These are phyloP conservation scores for Archips crataeganus DNA, from an alignment of 2,888 invertebrate genomes.

Conservation along the genomic window DNA sequence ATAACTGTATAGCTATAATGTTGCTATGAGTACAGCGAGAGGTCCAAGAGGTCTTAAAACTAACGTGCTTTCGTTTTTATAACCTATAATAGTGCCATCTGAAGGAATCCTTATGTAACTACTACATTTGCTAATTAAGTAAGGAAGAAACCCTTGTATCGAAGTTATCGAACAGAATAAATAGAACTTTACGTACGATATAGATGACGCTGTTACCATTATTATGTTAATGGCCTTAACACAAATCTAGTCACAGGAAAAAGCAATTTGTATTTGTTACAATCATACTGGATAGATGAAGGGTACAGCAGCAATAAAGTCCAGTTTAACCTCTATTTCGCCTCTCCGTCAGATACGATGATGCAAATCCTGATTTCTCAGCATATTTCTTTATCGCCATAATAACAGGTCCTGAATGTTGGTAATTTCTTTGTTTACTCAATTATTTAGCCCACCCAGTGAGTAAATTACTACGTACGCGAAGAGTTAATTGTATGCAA, in stretches of 20 bases:
- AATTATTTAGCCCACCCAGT: conserved; percentile 32
- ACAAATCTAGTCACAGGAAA: neutral
- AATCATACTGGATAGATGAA: neutral
- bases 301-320: neutral
- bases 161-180: too few species aligned
- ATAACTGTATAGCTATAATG: too few species aligned
- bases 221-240: too few species aligned
- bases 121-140: too few species aligned
- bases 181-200: too few species aligned
- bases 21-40: too few species aligned
- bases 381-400: conserved; percentile 2
- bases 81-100: too few species aligned
- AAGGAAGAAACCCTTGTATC: too few species aligned
- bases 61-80: too few species aligned
- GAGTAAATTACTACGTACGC: conserved; percentile 37
- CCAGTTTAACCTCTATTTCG: neutral
- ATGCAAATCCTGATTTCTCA: neutral
- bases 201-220: too few species aligned
- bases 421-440: conserved; percentile 26
- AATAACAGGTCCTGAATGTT: conserved; percentile 7
- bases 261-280: neutral
- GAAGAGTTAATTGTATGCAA: conserved; percentile 36
- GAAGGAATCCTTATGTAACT: too few species aligned
- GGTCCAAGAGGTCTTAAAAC: too few species aligned
- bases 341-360: neutral